These are phyloP conservation scores for Meles meles DNA, from an alignment of 2,113 vertebrate genomes.

Conservation along the genomic window DNA sequence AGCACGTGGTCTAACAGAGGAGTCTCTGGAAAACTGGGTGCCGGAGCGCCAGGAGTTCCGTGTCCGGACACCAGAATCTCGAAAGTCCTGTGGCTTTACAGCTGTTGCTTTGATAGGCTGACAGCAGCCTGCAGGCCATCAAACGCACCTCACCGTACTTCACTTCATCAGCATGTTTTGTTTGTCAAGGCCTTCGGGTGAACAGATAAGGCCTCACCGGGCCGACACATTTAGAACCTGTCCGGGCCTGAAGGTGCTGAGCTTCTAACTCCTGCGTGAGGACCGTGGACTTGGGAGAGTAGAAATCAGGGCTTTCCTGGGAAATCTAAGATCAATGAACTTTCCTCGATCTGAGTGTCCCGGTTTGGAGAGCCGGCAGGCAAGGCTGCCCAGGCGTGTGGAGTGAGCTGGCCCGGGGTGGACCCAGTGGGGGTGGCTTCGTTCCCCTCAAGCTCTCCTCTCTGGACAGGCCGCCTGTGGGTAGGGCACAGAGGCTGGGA, in stretches of 20 bases:
- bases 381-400: background rate
- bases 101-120: rapidly evolving
- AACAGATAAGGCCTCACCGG: background rate
- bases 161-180: background rate
- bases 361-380: background rate
- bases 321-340: background rate
- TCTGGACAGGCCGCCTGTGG: background rate
- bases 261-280: background rate
- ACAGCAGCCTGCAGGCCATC: background rate
- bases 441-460: background rate
- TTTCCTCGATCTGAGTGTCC: background rate
- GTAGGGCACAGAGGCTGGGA: background rate
- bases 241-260: rapidly evolving
- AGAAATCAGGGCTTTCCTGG: background rate
- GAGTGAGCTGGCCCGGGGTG: too few species aligned
- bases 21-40: background rate
- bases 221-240: too few species aligned
- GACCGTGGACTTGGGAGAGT: background rate
- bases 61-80: background rate
- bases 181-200: background rate
- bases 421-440: rapidly evolving
- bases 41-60: background rate
- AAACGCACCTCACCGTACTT: rapidly evolving
- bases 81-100: background rate
- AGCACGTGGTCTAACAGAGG: rapidly evolving